These are phyloP conservation scores for Protosalanx chinensis DNA, from an alignment of 2,797 vertebrate genomes.

Conservation along the genomic window DNA sequence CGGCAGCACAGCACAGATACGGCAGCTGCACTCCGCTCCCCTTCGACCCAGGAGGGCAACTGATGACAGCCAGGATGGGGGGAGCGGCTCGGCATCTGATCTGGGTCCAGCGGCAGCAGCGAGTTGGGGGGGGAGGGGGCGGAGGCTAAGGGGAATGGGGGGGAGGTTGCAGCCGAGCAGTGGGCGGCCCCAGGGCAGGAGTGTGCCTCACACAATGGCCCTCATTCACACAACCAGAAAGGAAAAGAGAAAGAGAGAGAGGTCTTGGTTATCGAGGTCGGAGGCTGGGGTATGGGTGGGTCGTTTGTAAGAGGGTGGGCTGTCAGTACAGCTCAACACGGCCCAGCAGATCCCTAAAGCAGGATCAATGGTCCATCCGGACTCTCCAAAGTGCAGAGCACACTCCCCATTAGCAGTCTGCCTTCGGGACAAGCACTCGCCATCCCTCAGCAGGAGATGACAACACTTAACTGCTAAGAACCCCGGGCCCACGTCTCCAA, in stretches of 20 bases:
- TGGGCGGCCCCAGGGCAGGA: conserved; percentile 81
- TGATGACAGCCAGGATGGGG: conserved; percentile 72
- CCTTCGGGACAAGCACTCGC: conserved; percentile 43
- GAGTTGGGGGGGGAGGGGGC: conserved; percentile 5
- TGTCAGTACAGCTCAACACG: conserved; percentile 62
- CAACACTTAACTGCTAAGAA: conserved; percentile 29
- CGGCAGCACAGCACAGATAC: conserved; percentile 50
- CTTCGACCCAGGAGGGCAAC: conserved; percentile 82
- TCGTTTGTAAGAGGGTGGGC: conserved; percentile 20
- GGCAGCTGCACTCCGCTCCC: conserved; percentile 81
- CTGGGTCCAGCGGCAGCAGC: conserved; percentile 52
- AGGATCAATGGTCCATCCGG: conserved; percentile 62
- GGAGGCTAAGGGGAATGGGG: conserved; percentile 28
- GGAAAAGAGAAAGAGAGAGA: conserved; percentile 38
- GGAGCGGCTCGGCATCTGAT: conserved; percentile 80
- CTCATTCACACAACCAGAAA: conserved; percentile 73
- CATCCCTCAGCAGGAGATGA: conserved; percentile 59
- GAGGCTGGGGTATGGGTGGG: conserved; percentile 38
- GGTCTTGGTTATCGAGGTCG: conserved; percentile 51
- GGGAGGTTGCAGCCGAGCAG: conserved; percentile 56
- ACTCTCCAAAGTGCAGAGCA: conserved; percentile 51
- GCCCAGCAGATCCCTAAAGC: conserved; percentile 68
- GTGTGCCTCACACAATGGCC: conserved; percentile 87
- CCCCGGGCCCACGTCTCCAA: conserved; percentile 36
- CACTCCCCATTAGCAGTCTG: conserved; percentile 60